These are phyloP conservation scores for Peromyscus maniculatus DNA, from an alignment of 2,113 vertebrate species.

Conservation along the genomic window DNA sequence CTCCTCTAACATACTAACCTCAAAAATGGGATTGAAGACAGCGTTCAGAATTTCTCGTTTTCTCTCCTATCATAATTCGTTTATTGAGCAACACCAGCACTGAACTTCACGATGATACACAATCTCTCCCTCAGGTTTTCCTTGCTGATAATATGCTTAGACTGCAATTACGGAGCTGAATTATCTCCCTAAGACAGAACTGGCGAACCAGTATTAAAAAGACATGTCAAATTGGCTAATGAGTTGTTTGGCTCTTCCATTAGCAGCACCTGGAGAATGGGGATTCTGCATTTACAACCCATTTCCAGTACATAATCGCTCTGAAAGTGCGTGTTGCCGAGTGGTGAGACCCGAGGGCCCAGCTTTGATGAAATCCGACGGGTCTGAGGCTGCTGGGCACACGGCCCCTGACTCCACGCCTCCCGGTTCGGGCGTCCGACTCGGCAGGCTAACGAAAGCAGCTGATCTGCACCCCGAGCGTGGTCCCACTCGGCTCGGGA, in stretches of 20 bases:
- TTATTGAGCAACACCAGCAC: not conserved
- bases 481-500: not conserved
- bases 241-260: not conserved
- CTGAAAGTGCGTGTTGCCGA: not conserved
- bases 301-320: conserved; percentile 1
- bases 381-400: not conserved
- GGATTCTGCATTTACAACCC: not conserved
- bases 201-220: conserved; percentile 40
- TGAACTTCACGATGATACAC: conserved; percentile 3
- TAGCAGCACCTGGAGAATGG: not conserved
- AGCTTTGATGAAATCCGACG: not conserved
- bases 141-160: conserved; percentile 28
- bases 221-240: not conserved
- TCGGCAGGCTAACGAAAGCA: not conserved
- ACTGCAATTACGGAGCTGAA: not conserved
- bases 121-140: conserved; percentile 45
- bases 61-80: not conserved
- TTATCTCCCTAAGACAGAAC: conserved; percentile 32
- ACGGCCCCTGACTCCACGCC: not conserved
- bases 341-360: not conserved
- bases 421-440: not conserved
- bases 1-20: conserved; percentile 10
- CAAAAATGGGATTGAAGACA: not conserved
- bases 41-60: not conserved
- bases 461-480: not conserved